Percentiles rank a stretch among this genome's conserved stretches.
phyloP scores from a whole-genome alignment of 92 coral and sea anemone species.

The Epizoanthus scotinus region DNA sequence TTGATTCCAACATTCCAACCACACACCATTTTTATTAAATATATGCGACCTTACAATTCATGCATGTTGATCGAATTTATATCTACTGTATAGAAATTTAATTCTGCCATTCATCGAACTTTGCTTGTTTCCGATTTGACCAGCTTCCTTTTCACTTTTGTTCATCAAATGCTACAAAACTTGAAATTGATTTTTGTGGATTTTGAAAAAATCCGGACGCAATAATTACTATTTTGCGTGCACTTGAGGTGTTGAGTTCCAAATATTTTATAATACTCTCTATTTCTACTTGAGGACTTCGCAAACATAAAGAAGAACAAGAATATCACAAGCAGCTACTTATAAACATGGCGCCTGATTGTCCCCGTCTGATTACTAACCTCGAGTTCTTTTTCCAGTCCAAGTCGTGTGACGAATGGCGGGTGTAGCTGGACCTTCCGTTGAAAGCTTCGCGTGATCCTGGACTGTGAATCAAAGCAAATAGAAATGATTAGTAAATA shows the following conservation, averaged over 20 bases:
- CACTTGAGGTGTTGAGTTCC: background rate
- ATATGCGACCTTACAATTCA: too few species aligned
- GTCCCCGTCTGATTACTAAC: too few species aligned
- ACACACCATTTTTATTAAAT: too few species aligned
- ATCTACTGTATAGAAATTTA: too few species aligned
- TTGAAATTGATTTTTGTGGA: too few species aligned
- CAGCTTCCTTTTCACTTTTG: too few species aligned
- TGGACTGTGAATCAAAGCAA: slow-evolving; percentile 67
- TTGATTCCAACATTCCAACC: too few species aligned
- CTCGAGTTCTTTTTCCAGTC: slow-evolving; percentile 86
- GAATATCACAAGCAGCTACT: background rate
- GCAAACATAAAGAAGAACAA: background rate
- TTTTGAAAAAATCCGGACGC: too few species aligned
- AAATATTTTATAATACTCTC: background rate
- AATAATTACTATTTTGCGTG: background rate
- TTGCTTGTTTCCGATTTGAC: too few species aligned
- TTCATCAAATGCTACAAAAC: too few species aligned
- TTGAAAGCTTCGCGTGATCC: slow-evolving; percentile 85
- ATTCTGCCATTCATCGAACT: too few species aligned
- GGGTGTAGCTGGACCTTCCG: slow-evolving; percentile 75
- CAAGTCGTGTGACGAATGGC: slow-evolving; percentile 82
- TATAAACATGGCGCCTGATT: slow-evolving; percentile 8
- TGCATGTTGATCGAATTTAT: too few species aligned
- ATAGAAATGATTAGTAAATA: background rate
- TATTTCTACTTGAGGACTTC: background rate